Evolutionary conservation across 2,888 invertebrate genomes (phyloP).

Genomic region (Cheilosia impressa): DNA sequence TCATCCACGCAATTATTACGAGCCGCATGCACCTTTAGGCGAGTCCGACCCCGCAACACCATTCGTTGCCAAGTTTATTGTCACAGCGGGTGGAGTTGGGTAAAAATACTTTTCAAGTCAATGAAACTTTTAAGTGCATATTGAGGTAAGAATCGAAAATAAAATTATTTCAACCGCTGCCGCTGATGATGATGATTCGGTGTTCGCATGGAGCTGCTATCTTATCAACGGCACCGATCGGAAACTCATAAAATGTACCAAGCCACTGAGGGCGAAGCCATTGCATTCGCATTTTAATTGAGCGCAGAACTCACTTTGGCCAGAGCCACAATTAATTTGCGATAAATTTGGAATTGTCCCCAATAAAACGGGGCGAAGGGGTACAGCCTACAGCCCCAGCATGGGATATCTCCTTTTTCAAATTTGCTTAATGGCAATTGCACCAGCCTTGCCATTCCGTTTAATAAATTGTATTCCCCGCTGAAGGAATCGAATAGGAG

Average conservation of each 20-base stretch:
- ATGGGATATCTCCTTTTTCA: conserved; percentile 45
- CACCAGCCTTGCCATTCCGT: conserved; percentile 59
- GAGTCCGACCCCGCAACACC: conserved; percentile 20
- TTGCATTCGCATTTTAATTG: conserved; percentile 63
- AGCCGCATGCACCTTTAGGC: conserved; percentile 30
- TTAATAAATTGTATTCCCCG: conserved; percentile 68
- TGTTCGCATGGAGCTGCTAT: conserved; percentile 48
- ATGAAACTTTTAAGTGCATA: conserved; percentile 66
- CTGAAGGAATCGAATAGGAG: conserved; percentile 4
- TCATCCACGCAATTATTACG: conserved; percentile 53
- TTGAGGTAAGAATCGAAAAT: conserved; percentile 58
- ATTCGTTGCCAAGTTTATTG: conserved; percentile 69
- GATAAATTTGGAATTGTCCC: conserved; percentile 59
- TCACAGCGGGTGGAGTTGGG: conserved; percentile 71
- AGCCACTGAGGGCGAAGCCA: conserved; percentile 53
- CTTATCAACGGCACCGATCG: conserved; percentile 67
- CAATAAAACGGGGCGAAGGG: conserved; percentile 53
- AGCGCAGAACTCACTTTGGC: conserved; percentile 46
- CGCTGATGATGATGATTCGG: conserved; percentile 44
- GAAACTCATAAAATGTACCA: conserved; percentile 60
- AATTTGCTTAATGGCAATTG: conserved; percentile 66
- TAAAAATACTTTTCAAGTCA: conserved; percentile 36
- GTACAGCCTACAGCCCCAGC: conserved; percentile 25
- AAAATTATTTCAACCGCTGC: conserved; percentile 56
- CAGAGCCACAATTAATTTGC: conserved; percentile 63